A percentile compares a stretch with the other conserved stretches of the same genome.
phyloP scores from a whole-genome alignment of 1,140 invertebrate species.

The Leptopilina boulardi region DNA sequence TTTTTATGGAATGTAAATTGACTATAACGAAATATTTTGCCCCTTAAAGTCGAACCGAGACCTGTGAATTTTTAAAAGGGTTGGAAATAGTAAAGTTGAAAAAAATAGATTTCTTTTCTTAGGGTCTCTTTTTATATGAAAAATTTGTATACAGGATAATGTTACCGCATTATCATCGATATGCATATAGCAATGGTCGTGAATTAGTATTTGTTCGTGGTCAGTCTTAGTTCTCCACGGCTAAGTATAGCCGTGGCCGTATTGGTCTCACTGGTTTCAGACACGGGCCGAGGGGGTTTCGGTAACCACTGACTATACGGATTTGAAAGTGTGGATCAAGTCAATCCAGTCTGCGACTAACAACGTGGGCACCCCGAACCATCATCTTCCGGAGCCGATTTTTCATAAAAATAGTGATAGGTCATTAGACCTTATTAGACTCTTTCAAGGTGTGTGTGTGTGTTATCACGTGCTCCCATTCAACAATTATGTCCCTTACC shows the following conservation, averaged over 20 bases:
- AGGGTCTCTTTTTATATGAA: no score
- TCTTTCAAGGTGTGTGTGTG: slow-evolving; percentile 51
- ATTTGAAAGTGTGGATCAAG: slow-evolving; percentile 51
- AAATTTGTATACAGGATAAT: no score
- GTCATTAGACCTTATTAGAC: slow-evolving; percentile 9
- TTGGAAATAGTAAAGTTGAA: no score
- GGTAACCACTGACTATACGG: slow-evolving; percentile 60
- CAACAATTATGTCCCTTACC: neutral
- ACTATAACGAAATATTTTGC: no score
- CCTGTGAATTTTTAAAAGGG: no score
- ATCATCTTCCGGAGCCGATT: slow-evolving; percentile 41
- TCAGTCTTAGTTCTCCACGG: slow-evolving; percentile 68
- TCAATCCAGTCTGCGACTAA: slow-evolving; percentile 65
- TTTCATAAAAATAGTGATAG: slow-evolving; percentile 30
- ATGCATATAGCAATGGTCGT: slow-evolving; percentile 42
- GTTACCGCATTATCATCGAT: slow-evolving; percentile 3
- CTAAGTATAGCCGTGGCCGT: slow-evolving; percentile 75
- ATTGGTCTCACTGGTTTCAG: slow-evolving; percentile 64
- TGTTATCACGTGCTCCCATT: neutral
- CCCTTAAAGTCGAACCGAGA: no score
- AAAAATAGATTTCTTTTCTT: no score
- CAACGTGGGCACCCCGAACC: slow-evolving; percentile 55
- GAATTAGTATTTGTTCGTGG: slow-evolving; percentile 64
- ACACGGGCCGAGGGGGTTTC: slow-evolving; percentile 54
- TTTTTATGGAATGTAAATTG: no score